Base-by-base conservation (phyloP, 2,888 invertebrate species). In the Cryptophagus acutangulus region DNA sequence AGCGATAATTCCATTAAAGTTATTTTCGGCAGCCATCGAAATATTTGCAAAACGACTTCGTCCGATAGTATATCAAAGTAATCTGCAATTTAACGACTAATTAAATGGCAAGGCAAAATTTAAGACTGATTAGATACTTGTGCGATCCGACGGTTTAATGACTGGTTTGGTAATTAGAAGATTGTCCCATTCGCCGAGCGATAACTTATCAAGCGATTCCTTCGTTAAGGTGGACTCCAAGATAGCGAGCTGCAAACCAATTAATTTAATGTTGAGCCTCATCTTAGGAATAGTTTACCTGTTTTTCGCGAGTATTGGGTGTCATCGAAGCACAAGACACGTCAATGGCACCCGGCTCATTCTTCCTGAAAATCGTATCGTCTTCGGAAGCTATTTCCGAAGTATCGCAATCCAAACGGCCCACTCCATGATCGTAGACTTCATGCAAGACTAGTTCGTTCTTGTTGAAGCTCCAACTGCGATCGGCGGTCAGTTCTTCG, bases 21-120 rank as follows among this genome's bases (percentile, higher is more conserved):
- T 45, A 79, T 73, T 59, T 90, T 91, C 1, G 90, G 87, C 37
- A 94, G 73, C 82, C 84, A 88, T 48, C 81, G 77, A 55, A 93
- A 83, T 37, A 95, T 82, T 48, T 80, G 77, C 14, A 94, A 71
- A 29, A 93, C 76, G 56, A 93, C 81, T 70, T 94, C 94, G 68
- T 94, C 92, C 0, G 92, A 89, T 5, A 93, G 70, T 3, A 74
- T 69, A 12, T 75, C 74, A 68, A 91, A 90, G 33, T 82, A 76
- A 66, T 88, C 82, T 71, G 66, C 63, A 34, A 34, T n/a, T 9
- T 29, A 39, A 10, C 4, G 25, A 8, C 4, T 34, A 17, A n/a
- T 34, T 20, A 18, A 9, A 5, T 3, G 9, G 9, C 8, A 35
- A 10, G 12, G 10, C 9, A 20, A 20, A 3, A 35, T 5, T 5